phyloP scores from a whole-genome alignment of 2,113 vertebrate species.

The Aegithalos caudatus region DNA sequence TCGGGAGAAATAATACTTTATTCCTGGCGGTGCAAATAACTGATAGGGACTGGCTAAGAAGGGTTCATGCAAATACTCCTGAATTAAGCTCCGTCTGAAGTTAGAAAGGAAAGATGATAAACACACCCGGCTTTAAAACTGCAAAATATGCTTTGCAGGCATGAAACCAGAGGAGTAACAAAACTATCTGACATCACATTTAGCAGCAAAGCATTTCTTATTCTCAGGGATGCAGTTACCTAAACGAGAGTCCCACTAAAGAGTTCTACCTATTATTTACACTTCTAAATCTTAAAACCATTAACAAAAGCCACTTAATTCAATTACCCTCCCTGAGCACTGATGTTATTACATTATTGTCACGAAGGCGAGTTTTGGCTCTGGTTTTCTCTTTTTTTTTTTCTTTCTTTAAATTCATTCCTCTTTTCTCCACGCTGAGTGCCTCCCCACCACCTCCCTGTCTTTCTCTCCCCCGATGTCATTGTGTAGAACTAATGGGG shows the following conservation, averaged over 20 bases:
- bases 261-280: conserved; percentile 80
- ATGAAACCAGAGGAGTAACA: conserved; percentile 64
- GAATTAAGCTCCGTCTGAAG: conserved; percentile 72
- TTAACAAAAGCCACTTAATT: conserved; percentile 85
- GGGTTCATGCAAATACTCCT: conserved; percentile 70
- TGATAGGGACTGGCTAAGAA: conserved; percentile 67
- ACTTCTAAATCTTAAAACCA: conserved; percentile 79
- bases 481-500: conserved; percentile 83
- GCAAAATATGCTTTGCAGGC: conserved; percentile 73
- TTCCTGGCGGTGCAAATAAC: conserved; percentile 56
- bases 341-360: conserved; percentile 30
- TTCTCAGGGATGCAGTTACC: conserved; percentile 56
- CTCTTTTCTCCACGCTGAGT: background rate
- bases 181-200: conserved; percentile 66
- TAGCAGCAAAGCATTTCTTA: conserved; percentile 59
- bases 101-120: conserved; percentile 72
- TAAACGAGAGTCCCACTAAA: conserved; percentile 71
- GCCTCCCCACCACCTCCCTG: background rate
- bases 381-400: conserved; percentile 19
- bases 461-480: conserved; percentile 54
- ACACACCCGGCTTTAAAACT: conserved; percentile 65
- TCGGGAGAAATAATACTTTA: conserved; percentile 61
- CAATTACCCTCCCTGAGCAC: conserved; percentile 72
- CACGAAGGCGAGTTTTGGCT: background rate
- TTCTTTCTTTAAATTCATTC: conserved; percentile 39